These are phyloP conservation scores for Alitta virens DNA, from an alignment of 2,888 invertebrate species.

Conservation along the genomic window DNA sequence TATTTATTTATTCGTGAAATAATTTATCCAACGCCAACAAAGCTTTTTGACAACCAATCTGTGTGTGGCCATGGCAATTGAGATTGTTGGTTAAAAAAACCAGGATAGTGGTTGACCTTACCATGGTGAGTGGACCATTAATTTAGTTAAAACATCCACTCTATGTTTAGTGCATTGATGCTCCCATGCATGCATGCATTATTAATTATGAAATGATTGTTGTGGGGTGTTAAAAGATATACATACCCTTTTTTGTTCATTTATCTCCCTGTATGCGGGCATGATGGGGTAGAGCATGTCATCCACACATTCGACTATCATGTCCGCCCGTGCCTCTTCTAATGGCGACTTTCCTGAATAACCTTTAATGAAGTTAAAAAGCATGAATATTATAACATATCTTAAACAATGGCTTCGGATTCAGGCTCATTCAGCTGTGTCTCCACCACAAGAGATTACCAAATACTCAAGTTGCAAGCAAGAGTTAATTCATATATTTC, in stretches of 20 bases:
- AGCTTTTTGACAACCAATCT: not conserved
- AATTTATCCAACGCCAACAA: not conserved
- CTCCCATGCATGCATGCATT: no score
- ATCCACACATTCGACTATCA: conserved; percentile 22
- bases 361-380: no score
- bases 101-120: no score
- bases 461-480: no score
- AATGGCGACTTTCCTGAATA: conserved; percentile 17
- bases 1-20: not conserved
- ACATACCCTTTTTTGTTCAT: conserved; percentile 18
- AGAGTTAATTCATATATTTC: no score
- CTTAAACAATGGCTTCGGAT: no score
- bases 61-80: not conserved
- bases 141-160: no score
- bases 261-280: conserved; percentile 21
- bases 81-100: not conserved
- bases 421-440: no score
- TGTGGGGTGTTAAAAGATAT: not conserved
- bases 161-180: no score
- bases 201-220: not conserved
- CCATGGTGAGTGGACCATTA: no score
- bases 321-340: conserved; percentile 21
- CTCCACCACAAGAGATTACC: no score
- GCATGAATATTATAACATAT: no score
- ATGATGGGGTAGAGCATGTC: conserved; percentile 23